Conservation (phyloP, 2,888 invertebrate species). For the Halictus ligatus region DNA sequence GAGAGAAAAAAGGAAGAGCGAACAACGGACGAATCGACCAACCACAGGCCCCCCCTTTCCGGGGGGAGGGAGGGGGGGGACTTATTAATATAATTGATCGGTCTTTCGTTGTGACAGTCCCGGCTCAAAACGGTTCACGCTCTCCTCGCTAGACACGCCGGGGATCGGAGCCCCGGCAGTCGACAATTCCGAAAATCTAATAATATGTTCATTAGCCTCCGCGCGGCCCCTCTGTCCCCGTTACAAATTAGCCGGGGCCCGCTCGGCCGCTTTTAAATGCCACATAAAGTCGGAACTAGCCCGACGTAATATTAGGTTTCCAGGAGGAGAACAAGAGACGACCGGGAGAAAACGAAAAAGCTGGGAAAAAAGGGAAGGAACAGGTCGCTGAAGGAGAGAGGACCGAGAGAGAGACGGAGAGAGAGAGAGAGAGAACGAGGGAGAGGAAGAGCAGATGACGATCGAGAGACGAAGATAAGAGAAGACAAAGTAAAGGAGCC, state of each 20-base stretch:
- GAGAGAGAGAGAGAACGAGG: background rate
- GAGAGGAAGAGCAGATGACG: background rate
- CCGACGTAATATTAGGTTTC: conserved; percentile 56
- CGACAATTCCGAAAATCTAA: conserved; percentile 73
- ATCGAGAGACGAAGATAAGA: conserved; percentile 55
- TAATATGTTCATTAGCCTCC: conserved; percentile 78
- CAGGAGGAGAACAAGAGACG: conserved; percentile 15
- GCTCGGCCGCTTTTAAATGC: conserved; percentile 64
- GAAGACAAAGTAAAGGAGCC: conserved; percentile 27
- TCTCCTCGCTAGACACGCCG: conserved; percentile 33
- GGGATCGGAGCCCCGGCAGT: conserved; percentile 19
- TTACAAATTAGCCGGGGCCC: conserved; percentile 64
- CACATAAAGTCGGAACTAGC: conserved; percentile 65
- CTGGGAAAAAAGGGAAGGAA: background rate
- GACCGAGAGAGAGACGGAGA: background rate
- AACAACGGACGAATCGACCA: conserved; percentile 28
- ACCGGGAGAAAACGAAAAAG: conserved; percentile 19
- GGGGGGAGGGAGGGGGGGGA: conserved; percentile 16
- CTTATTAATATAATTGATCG: conserved; percentile 75
- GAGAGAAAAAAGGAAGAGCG: conserved; percentile 8
- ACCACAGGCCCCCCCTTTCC: conserved; percentile 21
- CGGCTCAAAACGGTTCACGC: conserved; percentile 65
- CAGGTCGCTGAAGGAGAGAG: background rate
- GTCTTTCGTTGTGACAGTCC: conserved; percentile 68
- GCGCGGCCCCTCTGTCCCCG: conserved; percentile 45